Percentiles rank a stretch among this genome's conserved stretches.
Evolutionary conservation across 2,888 invertebrate genomes (phyloP).

Genomic region (Anthoptus insignis): DNA sequence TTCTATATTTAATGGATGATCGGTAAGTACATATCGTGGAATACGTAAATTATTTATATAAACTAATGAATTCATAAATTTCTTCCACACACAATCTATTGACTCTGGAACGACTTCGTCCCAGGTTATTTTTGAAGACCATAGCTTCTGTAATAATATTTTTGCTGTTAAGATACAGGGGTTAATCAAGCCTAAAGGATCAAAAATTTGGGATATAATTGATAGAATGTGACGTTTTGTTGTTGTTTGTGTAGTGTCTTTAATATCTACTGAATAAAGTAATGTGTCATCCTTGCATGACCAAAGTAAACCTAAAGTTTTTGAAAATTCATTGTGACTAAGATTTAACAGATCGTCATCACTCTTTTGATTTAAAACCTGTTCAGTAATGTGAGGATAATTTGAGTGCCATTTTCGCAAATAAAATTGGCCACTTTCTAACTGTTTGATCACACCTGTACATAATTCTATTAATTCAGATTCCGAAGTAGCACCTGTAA

Average conservation of each 20-base stretch:
- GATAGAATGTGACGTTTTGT: slow-evolving; percentile 39
- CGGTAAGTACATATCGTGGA: slow-evolving; percentile 28
- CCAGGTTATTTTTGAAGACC: slow-evolving; percentile 39
- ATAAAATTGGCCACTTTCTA: slow-evolving; percentile 32
- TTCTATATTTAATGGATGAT: slow-evolving; percentile 22
- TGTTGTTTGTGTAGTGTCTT: slow-evolving; percentile 10
- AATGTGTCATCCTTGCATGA: slow-evolving; percentile 33
- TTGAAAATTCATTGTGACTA: too few species aligned
- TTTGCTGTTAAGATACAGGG: slow-evolving; percentile 34
- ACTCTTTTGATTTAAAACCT: slow-evolving; percentile 33
- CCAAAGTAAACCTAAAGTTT: slow-evolving; percentile 42
- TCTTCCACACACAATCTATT: slow-evolving; percentile 17
- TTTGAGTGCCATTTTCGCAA: slow-evolving; percentile 36
- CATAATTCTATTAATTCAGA: slow-evolving; percentile 10
- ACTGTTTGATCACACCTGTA: background rate
- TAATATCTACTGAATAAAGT: slow-evolving; percentile 35
- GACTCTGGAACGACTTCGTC: slow-evolving; percentile 35
- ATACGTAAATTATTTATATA: slow-evolving; percentile 17
- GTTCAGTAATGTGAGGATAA: too few species aligned
- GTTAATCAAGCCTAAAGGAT: slow-evolving; percentile 32
- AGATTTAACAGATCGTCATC: too few species aligned
- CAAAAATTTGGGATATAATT: slow-evolving; percentile 30
- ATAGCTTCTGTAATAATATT: slow-evolving; percentile 40
- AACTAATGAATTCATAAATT: background rate
- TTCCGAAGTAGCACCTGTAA: slow-evolving; percentile 42